Evolutionary conservation across 2,113 vertebrate species (phyloP).

Genomic region (Eonycteris spelaea): DNA sequence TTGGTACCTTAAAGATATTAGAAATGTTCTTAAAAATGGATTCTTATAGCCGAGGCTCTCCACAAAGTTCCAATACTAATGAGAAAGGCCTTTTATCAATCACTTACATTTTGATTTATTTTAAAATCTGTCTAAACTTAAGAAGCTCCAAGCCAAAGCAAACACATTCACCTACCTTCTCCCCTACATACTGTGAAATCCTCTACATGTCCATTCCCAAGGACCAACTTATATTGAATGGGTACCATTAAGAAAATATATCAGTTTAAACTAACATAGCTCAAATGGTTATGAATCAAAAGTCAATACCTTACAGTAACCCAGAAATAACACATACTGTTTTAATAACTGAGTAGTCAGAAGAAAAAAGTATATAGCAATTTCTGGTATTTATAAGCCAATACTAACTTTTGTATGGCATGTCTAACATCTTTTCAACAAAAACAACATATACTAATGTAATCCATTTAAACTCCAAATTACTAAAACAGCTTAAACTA

Average conservation of each 20-base stretch:
- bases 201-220: not conserved
- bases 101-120: slow-evolving; percentile 29
- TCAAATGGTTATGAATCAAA: slow-evolving; percentile 26
- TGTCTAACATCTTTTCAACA: slow-evolving; percentile 30
- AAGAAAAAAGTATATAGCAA: slow-evolving; percentile 11
- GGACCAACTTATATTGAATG: not conserved
- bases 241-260: slow-evolving; percentile 6
- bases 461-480: slow-evolving; percentile 29
- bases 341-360: slow-evolving; percentile 13
- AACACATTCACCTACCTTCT: slow-evolving; percentile 50
- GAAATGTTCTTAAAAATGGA: slow-evolving; percentile 2
- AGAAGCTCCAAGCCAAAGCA: slow-evolving; percentile 23
- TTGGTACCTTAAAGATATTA: slow-evolving; percentile 58
- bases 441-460: slow-evolving; percentile 16
- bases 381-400: slow-evolving; percentile 41
- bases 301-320: not conserved
- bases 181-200: slow-evolving; percentile 33
- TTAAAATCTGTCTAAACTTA: slow-evolving; percentile 35
- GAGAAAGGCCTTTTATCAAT: slow-evolving; percentile 47
- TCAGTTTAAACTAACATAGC: slow-evolving; percentile 44
- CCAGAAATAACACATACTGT: slow-evolving; percentile 34
- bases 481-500: slow-evolving; percentile 21
- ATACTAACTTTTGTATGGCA: slow-evolving; percentile 24
- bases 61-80: slow-evolving; percentile 29
- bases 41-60: slow-evolving; percentile 4